These are phyloP conservation scores for Anthopleura sola DNA, from an alignment of 64 coral and sea anemone species.

Conservation along the genomic window DNA sequence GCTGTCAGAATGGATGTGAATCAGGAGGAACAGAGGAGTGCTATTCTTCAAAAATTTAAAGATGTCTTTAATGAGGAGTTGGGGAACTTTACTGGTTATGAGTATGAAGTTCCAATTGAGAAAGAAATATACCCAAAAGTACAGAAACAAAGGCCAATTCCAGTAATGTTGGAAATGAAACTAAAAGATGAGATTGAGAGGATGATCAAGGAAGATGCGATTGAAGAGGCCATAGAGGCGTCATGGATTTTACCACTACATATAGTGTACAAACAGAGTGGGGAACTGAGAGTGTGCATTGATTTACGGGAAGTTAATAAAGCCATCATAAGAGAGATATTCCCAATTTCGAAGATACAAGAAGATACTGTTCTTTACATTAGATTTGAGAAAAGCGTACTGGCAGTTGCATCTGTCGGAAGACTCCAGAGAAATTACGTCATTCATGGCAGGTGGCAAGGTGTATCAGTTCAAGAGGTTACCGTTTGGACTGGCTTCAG, in stretches of 20 bases:
- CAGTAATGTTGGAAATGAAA: background rate
- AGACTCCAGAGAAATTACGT: too few species aligned
- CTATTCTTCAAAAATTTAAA: constrained; percentile 3
- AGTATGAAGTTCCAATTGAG: background rate
- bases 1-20: background rate
- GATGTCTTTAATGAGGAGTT: constrained; percentile 37
- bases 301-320: constrained; percentile 28
- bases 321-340: constrained; percentile 41
- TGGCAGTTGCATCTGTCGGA: constrained; percentile 26
- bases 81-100: too few species aligned
- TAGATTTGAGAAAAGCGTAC: constrained; percentile 16
- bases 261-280: constrained; percentile 30
- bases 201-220: too few species aligned
- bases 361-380: constrained; percentile 27
- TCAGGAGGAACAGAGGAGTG: background rate
- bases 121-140: background rate
- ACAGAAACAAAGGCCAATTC: constrained; percentile 13
- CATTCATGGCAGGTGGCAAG: constrained; percentile 34
- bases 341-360: constrained; percentile 35
- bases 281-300: too few species aligned
- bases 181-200: constrained; percentile 8
- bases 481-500: constrained; percentile 22
- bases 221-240: too few species aligned
- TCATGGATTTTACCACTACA: constrained; percentile 18
- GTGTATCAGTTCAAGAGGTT: constrained; percentile 26